phyloP scores from a whole-genome alignment of 2,888 invertebrate species.

The Parnassius smintheus region DNA sequence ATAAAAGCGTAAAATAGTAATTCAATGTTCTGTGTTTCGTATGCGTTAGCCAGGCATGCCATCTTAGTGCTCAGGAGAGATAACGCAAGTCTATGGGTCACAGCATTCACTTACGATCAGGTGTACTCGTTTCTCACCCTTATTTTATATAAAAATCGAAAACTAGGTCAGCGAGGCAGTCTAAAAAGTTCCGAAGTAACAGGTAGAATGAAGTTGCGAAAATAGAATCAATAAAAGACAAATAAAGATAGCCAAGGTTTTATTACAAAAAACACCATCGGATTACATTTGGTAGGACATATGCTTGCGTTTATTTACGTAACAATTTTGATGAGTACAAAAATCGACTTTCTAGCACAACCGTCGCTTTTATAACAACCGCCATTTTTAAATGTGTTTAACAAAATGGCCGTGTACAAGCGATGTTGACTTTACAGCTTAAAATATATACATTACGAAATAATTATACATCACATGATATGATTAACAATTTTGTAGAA shows the following conservation, averaged over 20 bases:
- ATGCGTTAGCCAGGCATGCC: too few relatives aligned
- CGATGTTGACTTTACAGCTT: not conserved
- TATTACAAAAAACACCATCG: conserved; percentile 23
- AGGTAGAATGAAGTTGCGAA: too few relatives aligned
- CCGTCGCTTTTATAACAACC: not conserved
- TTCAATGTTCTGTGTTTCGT: too few relatives aligned
- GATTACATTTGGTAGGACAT: conserved; percentile 19
- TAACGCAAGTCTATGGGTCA: too few relatives aligned
- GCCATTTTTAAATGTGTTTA: not conserved
- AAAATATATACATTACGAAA: not conserved
- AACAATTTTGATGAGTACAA: conserved; percentile 6
- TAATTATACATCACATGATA: not conserved
- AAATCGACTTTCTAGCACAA: not conserved
- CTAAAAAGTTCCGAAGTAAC: too few relatives aligned
- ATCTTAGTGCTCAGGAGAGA: too few relatives aligned
- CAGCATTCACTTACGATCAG: too few relatives aligned
- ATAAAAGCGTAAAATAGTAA: too few relatives aligned
- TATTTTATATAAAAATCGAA: too few relatives aligned
- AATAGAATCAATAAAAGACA: conserved; percentile 1
- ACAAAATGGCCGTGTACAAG: not conserved
- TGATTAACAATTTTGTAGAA: not conserved
- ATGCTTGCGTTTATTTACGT: conserved; percentile 9
- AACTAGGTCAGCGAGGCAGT: too few relatives aligned
- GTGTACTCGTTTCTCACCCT: too few relatives aligned
- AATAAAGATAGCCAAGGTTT: conserved; percentile 8